Conservation (phyloP, 2,888 invertebrate genomes). For the Leptinotarsa haldemani region DNA sequence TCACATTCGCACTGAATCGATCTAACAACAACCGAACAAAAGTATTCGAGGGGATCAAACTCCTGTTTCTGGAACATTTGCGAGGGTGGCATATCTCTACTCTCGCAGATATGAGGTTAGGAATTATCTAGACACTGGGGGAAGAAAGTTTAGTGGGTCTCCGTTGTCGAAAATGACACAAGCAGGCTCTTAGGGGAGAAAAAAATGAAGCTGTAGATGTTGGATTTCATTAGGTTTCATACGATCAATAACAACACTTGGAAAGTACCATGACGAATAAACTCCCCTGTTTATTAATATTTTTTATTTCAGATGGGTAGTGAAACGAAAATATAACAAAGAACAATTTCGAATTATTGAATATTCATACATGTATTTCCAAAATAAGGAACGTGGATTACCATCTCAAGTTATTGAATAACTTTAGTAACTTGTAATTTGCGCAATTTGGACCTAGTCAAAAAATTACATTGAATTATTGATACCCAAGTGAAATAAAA, state of each 20-base stretch:
- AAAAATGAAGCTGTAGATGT: slow-evolving; percentile 6
- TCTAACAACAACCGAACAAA: slow-evolving; percentile 29
- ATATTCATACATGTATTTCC: no score
- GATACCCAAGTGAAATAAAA: no score
- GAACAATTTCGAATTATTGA: no score
- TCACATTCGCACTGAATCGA: slow-evolving; percentile 36
- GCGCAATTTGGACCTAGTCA: no score
- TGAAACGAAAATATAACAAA: no score
- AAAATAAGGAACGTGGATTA: no score
- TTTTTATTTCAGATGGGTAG: no score
- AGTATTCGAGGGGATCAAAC: slow-evolving; percentile 24
- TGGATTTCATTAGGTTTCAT: slow-evolving; percentile 16
- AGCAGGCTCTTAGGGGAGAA: slow-evolving; percentile 11
- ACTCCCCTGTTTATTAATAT: no score
- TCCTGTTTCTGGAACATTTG: slow-evolving; percentile 15
- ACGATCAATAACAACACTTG: background rate
- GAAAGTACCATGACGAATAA: no score
- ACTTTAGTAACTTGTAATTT: no score
- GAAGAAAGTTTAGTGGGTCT: slow-evolving; percentile 38
- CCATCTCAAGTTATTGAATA: no score
- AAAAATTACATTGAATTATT: no score
- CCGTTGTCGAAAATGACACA: slow-evolving; percentile 23
- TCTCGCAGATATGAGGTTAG: slow-evolving; percentile 27
- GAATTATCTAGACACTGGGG: slow-evolving; percentile 31
- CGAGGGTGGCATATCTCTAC: slow-evolving; percentile 12